Evolutionary conservation across 2,797 vertebrate species (phyloP).

Genomic region (Perdix hodgsoniae): DNA sequence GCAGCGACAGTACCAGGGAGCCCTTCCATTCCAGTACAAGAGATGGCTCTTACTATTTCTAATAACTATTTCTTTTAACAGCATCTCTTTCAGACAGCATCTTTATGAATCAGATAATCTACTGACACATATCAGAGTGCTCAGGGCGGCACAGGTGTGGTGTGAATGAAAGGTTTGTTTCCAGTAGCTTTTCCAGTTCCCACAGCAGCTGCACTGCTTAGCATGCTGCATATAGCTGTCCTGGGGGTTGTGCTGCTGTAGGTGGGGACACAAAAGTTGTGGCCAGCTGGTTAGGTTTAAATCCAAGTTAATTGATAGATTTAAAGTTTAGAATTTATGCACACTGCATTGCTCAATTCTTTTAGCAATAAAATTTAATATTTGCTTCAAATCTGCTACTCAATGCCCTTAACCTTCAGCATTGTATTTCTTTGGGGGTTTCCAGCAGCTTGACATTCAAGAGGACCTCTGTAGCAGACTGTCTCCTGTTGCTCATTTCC

Average conservation of each 20-base stretch:
- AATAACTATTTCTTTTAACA: neutral
- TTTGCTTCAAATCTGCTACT: neutral
- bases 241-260: neutral
- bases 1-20: neutral
- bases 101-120: neutral
- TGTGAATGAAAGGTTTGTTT: neutral
- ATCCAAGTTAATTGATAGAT: neutral
- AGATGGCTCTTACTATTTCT: neutral
- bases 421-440: neutral
- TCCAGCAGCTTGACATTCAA: neutral
- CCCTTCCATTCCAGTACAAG: neutral
- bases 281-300: neutral
- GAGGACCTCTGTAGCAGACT: neutral
- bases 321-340: neutral
- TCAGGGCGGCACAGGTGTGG: neutral
- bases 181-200: neutral
- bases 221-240: neutral
- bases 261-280: neutral
- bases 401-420: neutral
- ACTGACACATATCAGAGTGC: neutral
- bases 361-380: neutral
- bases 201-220: neutral
- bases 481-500: neutral
- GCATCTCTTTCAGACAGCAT: neutral
- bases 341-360: neutral